Evolutionary conservation across 2,113 vertebrate genomes (phyloP), one percentile per base, ranked within the genome.

Genomic region (Gasterosteus nipponicus): DNA sequence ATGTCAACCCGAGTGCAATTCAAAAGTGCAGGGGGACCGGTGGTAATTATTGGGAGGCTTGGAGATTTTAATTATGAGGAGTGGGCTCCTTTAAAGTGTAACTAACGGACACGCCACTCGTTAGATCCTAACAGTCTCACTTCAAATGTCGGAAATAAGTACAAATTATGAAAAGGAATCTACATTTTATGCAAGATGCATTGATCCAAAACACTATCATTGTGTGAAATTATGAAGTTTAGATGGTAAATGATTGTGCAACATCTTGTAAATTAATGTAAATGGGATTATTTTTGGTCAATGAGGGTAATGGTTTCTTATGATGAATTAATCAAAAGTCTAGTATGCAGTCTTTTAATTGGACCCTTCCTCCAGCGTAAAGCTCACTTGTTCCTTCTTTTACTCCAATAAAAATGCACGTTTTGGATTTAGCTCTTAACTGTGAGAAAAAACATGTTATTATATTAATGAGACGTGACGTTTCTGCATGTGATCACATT

Each of bases 1-100:
- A 92, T 93, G 93, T 94, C 91, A 93, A 89, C 81, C 76, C 84
- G 77, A 93, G 89, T 80, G 84, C 87, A 81, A 89, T 85, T 83
- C 72, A 80, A 88, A 92, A 91, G 91, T 83, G 89, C 90, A 82
- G 68, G 77, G 69, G 68, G 89, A 91, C 85, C 82, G 69, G 75
- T 59, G 83, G 90, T 89, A 90, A 92, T 93, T 89, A 92, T 87
- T 74, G 74, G 82, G 78, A 89, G 87, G 89, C 78, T 85, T 18
- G 60, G 67, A 73, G 79, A 75, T 87, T 84, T 86, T 83, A 86
- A 85, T 88, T 80, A 86, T 85, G 76, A 83, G 29, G 67, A 80
- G 77, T 64, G 75, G 71, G 73, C 77, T 83, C 77, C 69, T 86
- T 87, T 68, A 86, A 90, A 79, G 86, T 78, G 73, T 77, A 82